Base-by-base conservation (phyloP, 2,888 invertebrate genomes). In the Chloroclysta siterata region DNA sequence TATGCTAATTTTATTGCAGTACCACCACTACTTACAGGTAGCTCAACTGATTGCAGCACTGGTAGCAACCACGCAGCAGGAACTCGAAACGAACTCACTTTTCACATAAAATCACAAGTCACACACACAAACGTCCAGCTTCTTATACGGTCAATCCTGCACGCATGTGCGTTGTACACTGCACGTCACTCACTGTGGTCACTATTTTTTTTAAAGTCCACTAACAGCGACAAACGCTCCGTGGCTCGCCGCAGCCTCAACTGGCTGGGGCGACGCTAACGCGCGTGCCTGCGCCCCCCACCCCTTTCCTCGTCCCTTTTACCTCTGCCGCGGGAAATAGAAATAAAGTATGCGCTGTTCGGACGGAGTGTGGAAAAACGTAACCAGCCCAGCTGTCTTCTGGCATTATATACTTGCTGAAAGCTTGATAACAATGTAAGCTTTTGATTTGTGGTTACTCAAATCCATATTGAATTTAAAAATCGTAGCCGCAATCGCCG, bases 271-370 rank as follows among this genome's bases (percentile, higher is more conserved):
- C 83, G 89, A 80, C 89, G 77, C 87, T 82, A 92, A 80, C 89
- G 92, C 92, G 92, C 92, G 88, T 86, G 92, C 86, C 85, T 82
- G 78, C 77, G 77, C 77, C 83, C 84, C 78, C 78, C 63, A 76
- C 78, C 83, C 81, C 79, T 76, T 65, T 77, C 80, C 81, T 78
- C 77, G 62, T 83, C 80, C 80, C 84, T 77, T 83, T 84, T 79
- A 89, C 90, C 91, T 89, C 90, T 78, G 81, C 84, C 86, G 87
- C 84, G 87, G 83, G 89, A 91, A 92, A 90, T 92, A 91, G 90
- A 92, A 91, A 91, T 92, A 90, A 91, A 91, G 89, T 92, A 69
- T 66, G 69, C 69, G 86, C 87, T 83, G 86, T 85, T 88, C 89
- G 88, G 87, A 87, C 80, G 83, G 84, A 87, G 84, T 82, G 87